Evolutionary conservation across 2,888 invertebrate species (phyloP), one percentile per base, ranked within the genome.

Genomic region (Gerosis bhagava): DNA sequence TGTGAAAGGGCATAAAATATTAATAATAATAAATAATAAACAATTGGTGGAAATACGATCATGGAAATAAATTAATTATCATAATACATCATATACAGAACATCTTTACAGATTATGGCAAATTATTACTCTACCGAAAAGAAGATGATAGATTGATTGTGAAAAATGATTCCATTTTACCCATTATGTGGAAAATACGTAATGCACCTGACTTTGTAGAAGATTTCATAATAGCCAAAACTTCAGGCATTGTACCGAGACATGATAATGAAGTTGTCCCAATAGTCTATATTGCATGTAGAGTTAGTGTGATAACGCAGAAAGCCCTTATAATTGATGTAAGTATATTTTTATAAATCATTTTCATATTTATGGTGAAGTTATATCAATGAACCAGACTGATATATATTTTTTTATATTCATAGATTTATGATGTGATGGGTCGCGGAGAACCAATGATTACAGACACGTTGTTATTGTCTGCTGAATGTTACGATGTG

Each of bases 401-500:
- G n/a, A n/a, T n/a, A n/a, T n/a, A n/a, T n/a, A n/a, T n/a, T n/a
- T n/a, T n/a, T n/a, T n/a, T n/a, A n/a, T n/a, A n/a, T 12, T 24
- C 8, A 13, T 56, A 91, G 77, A 77, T 90, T 51, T 88, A 80
- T 40, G 86, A 89, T 29, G 73, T 70, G 11, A 70, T 81, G 51
- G 80, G 89, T 6, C 75, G 89, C 7, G 82, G 84, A 2, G 73
- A 73, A 1, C 81, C 89, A 1, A 77, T 91, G 73, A 52, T 87
- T 4, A 70, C 73, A 3, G 89, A 91, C 10, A 66, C 62, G 3
- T 57, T 91, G 16, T 62, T 53, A 29, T 54, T 92, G 10, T 83
- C 82, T 0, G 92, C 91, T 0, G 92, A 93, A 71, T 90, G 91
- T 37, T 91, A 92, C 42, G 91, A 92, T 57, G 90, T 93, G 3